Percentiles rank a stretch among this genome's conserved stretches.
These are phyloP conservation scores for Dendroctonus valens DNA, from an alignment of 1,140 invertebrate genomes.

Conservation along the genomic window DNA sequence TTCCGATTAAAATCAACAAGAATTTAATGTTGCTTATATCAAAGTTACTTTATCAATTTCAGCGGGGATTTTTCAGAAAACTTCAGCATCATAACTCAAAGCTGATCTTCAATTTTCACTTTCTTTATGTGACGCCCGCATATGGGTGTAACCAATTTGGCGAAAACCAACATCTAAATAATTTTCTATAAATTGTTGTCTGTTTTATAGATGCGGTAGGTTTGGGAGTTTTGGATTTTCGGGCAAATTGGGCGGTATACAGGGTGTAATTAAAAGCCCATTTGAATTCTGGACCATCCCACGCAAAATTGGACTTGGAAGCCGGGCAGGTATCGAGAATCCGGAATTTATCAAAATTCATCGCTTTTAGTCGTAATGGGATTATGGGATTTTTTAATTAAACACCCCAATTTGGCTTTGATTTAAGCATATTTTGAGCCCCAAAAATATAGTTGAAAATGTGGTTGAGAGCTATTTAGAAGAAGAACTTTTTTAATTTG, in stretches of 20 bases:
- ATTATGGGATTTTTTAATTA: too few species aligned
- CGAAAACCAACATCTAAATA: conserved; percentile 27
- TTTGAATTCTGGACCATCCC: background rate
- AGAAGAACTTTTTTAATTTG: too few species aligned
- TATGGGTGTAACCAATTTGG: conserved; percentile 21
- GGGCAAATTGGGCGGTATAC: conserved; percentile 5
- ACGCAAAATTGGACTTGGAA: background rate
- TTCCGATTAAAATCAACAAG: background rate
- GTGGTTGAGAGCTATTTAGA: too few species aligned
- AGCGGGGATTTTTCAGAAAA: background rate
- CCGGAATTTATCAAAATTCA: background rate
- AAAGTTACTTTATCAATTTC: background rate
- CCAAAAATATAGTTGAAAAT: too few species aligned
- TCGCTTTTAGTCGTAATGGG: background rate
- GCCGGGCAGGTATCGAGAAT: background rate
- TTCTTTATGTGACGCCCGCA: background rate
- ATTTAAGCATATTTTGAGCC: too few species aligned
- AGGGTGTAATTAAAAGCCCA: conserved; percentile 9
- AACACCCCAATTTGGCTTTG: too few species aligned
- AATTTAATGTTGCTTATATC: too few species aligned
- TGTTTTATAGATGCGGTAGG: conserved; percentile 12
- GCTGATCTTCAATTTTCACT: too few species aligned
- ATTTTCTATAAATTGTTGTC: conserved; percentile 23
- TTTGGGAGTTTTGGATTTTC: background rate
- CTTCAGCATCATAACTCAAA: background rate